These are phyloP conservation scores for Panthera uncia DNA, from an alignment of 2,113 vertebrate genomes.

Conservation along the genomic window DNA sequence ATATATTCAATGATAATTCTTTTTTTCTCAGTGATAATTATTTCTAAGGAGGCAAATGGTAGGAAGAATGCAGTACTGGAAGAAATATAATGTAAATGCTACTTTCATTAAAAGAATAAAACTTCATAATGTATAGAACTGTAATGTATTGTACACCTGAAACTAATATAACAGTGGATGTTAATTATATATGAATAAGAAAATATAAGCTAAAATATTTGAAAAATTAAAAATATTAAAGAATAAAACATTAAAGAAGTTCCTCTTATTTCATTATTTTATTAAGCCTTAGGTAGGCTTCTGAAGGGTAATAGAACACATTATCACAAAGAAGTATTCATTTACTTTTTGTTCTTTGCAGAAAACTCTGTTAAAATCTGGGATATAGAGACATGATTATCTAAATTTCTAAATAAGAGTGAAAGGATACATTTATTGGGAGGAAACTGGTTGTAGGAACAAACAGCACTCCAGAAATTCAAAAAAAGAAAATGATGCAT, in stretches of 20 bases:
- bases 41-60: background rate
- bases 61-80: background rate
- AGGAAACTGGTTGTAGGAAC: background rate
- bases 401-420: background rate
- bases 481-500: conserved; percentile 14
- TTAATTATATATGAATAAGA: background rate
- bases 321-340: background rate
- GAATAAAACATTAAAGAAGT: background rate
- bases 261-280: background rate
- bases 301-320: background rate
- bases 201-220: background rate
- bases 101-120: background rate
- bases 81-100: background rate
- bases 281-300: background rate
- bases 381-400: background rate
- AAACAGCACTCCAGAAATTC: background rate
- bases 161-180: background rate
- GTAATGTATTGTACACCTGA: background rate
- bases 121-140: background rate
- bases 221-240: background rate
- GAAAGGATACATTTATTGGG: background rate
- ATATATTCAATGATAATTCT: background rate
- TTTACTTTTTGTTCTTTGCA: conserved; percentile 5
- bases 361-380: background rate
- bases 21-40: background rate